Conservation (phyloP, 2,888 invertebrate species). For the Idaea straminata region DNA sequence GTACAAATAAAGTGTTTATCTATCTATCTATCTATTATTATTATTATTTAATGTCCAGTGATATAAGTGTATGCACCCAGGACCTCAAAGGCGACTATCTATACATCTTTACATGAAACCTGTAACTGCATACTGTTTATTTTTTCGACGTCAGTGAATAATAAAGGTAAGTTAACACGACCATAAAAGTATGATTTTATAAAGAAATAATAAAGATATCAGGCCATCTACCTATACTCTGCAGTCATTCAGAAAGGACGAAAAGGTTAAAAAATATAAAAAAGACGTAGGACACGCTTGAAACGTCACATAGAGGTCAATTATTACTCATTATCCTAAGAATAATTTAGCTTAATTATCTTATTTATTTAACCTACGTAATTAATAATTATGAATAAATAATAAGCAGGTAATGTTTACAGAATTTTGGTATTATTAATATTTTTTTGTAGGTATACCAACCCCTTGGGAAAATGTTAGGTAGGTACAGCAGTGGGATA, state of each 20-base stretch:
- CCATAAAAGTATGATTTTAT: constrained; percentile 4
- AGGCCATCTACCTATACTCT: constrained; percentile 20
- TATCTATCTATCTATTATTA: too few relatives aligned
- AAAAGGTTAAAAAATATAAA: constrained; percentile 27
- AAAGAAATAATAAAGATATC: constrained; percentile 11
- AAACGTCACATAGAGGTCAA: neutral
- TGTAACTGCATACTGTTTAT: neutral
- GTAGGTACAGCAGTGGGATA: too few relatives aligned
- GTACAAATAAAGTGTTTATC: too few relatives aligned
- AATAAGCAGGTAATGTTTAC: too few relatives aligned
- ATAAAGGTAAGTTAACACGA: neutral
- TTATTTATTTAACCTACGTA: neutral
- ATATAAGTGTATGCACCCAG: too few relatives aligned
- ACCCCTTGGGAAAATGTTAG: too few relatives aligned
- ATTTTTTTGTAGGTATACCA: too few relatives aligned
- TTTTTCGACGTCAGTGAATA: neutral
- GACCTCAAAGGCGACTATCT: too few relatives aligned
- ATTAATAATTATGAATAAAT: too few relatives aligned
- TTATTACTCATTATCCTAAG: neutral
- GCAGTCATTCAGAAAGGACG: constrained; percentile 14
- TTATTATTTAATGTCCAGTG: too few relatives aligned
- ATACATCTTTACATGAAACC: too few relatives aligned
- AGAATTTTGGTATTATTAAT: too few relatives aligned
- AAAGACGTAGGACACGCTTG: constrained; percentile 3
- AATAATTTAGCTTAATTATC: neutral